These are phyloP conservation scores for Eudemis profundana DNA, from an alignment of 2,888 invertebrate species.

Conservation along the genomic window DNA sequence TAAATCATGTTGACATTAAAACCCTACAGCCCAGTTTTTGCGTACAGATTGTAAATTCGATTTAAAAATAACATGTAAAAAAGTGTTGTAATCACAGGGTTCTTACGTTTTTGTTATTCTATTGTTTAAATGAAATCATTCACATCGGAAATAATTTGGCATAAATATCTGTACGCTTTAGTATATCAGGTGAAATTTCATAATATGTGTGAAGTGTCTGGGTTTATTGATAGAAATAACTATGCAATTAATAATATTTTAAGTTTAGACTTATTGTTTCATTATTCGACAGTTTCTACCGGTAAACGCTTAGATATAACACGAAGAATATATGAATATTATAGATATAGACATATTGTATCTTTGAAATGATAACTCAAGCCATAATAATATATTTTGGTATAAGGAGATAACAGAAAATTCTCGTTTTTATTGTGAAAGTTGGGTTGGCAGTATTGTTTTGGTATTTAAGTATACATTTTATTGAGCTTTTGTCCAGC, in stretches of 20 bases:
- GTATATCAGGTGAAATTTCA: too few relatives aligned
- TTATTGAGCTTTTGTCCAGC: slow-evolving; percentile 54
- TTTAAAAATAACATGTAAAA: too few relatives aligned
- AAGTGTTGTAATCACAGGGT: too few relatives aligned
- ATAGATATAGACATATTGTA: slow-evolving; percentile 71
- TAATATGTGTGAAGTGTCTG: not conserved
- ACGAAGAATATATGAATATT: slow-evolving; percentile 53
- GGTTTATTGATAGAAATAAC: not conserved
- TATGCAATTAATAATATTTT: slow-evolving; percentile 47
- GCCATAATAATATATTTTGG: slow-evolving; percentile 86
- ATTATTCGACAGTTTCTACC: slow-evolving; percentile 48
- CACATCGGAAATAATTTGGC: not conserved
- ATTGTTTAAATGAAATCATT: too few relatives aligned
- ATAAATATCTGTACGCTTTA: not conserved
- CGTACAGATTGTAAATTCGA: too few relatives aligned
- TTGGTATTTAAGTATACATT: slow-evolving; percentile 47
- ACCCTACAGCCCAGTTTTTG: too few relatives aligned
- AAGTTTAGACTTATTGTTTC: slow-evolving; percentile 68
- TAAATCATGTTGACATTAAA: too few relatives aligned
- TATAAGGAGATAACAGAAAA: slow-evolving; percentile 77
- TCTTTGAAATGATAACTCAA: slow-evolving; percentile 80
- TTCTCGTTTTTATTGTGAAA: slow-evolving; percentile 66
- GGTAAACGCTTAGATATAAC: slow-evolving; percentile 39
- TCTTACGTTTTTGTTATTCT: too few relatives aligned
- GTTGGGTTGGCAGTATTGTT: slow-evolving; percentile 64